phyloP scores from a whole-genome alignment of 2,113 vertebrate species.

The Talpa occidentalis region DNA sequence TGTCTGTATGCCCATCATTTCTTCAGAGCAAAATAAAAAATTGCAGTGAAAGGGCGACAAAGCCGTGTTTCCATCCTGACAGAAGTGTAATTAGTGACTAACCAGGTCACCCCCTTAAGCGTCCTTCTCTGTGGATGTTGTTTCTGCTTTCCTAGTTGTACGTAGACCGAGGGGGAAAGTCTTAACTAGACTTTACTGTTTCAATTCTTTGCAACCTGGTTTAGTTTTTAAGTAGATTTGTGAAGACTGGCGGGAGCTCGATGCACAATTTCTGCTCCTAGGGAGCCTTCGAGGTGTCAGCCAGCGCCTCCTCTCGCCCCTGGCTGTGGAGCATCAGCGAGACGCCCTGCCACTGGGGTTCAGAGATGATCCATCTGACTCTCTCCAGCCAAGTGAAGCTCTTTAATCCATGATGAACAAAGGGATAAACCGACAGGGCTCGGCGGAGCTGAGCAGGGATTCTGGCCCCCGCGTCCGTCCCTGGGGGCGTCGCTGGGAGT shows the following conservation, averaged over 20 bases:
- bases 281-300: slow-evolving; percentile 12
- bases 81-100: background rate
- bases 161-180: background rate
- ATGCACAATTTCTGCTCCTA: slow-evolving; percentile 26
- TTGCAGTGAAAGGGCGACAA: background rate
- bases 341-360: slow-evolving; percentile 44
- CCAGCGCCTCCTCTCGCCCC: background rate
- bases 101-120: background rate
- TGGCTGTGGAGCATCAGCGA: slow-evolving; percentile 22
- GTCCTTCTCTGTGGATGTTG: background rate
- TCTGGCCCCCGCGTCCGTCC: background rate
- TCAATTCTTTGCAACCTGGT: slow-evolving; percentile 10
- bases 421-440: background rate
- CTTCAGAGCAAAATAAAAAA: background rate
- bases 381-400: slow-evolving; percentile 40
- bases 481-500: background rate
- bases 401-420: slow-evolving; percentile 64
- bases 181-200: background rate
- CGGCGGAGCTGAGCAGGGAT: background rate
- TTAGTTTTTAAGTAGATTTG: slow-evolving; percentile 40
- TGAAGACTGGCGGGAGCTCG: background rate
- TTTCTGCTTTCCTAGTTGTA: background rate
- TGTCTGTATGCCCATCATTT: background rate
- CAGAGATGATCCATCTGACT: slow-evolving; percentile 33
- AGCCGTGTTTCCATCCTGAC: background rate